Evolutionary conservation across 2,113 vertebrate species (phyloP).

Genomic region (Tichodroma muraria): DNA sequence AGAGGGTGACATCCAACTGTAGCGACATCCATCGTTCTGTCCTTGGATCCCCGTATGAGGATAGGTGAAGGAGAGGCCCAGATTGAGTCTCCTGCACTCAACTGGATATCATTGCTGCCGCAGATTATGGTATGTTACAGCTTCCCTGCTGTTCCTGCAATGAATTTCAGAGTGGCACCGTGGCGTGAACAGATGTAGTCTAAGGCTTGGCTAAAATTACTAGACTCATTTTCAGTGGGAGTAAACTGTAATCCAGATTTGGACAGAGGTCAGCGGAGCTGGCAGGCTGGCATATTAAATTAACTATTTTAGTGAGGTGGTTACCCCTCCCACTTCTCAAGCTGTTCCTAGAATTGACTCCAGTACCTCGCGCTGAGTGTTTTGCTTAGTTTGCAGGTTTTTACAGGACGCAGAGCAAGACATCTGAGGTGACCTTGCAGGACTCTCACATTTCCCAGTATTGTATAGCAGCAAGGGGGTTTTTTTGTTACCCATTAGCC

Average conservation of each 20-base stretch:
- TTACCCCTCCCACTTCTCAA: not conserved
- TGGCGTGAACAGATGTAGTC: not conserved
- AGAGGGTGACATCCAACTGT: not conserved
- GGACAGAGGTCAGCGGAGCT: not conserved
- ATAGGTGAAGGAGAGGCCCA: not conserved
- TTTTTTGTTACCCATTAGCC: not conserved
- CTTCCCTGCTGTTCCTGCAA: not conserved
- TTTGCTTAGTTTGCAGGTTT: not conserved
- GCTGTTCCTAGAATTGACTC: not conserved
- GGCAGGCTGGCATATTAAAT: not conserved
- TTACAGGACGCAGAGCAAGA: not conserved
- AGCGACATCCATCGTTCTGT: not conserved
- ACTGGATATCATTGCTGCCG: not conserved
- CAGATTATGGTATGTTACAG: not conserved
- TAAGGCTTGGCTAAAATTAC: constrained; percentile 2
- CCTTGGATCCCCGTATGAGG: not conserved
- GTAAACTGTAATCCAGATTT: constrained; percentile 25
- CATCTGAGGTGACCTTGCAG: not conserved
- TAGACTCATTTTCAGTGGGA: not conserved
- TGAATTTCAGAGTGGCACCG: not conserved
- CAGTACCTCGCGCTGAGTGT: not conserved
- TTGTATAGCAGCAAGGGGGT: not conserved
- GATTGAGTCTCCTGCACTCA: not conserved
- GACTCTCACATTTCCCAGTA: not conserved
- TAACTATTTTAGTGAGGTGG: not conserved